Evolutionary conservation across 2,888 invertebrate species (phyloP).

Genomic region (Coelogynopora nodosa): DNA sequence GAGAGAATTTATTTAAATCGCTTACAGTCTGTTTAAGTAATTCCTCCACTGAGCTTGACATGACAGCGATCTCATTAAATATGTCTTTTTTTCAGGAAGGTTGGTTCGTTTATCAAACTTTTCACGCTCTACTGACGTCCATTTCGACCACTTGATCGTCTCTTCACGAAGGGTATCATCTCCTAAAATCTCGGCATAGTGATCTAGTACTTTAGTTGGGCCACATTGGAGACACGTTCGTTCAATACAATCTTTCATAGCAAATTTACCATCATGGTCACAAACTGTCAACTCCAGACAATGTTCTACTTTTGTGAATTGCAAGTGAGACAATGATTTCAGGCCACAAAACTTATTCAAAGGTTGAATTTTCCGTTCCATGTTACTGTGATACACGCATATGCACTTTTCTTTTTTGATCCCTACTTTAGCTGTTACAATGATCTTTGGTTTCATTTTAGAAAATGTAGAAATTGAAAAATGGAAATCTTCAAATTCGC

Average conservation of each 20-base stretch:
- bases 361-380: not conserved
- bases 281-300: not conserved
- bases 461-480: conserved; percentile 11
- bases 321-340: not conserved
- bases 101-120: not conserved
- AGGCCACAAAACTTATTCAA: not conserved
- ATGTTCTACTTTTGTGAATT: not conserved
- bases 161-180: not conserved
- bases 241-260: conserved; percentile 23
- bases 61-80: not conserved
- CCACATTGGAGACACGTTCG: not conserved
- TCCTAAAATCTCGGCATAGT: not conserved
- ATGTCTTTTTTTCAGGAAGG: not conserved
- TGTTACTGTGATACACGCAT: not conserved
- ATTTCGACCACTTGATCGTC: not conserved
- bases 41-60: not conserved
- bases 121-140: conserved; percentile 8
- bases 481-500: not conserved
- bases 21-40: not conserved
- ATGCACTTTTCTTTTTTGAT: not conserved
- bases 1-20: not conserved
- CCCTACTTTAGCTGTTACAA: conserved; percentile 3
- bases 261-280: not conserved
- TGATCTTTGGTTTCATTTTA: conserved; percentile 10
- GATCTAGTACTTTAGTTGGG: not conserved